Conservation (phyloP, 2,888 invertebrate species). For the Ophion obscuratus region DNA sequence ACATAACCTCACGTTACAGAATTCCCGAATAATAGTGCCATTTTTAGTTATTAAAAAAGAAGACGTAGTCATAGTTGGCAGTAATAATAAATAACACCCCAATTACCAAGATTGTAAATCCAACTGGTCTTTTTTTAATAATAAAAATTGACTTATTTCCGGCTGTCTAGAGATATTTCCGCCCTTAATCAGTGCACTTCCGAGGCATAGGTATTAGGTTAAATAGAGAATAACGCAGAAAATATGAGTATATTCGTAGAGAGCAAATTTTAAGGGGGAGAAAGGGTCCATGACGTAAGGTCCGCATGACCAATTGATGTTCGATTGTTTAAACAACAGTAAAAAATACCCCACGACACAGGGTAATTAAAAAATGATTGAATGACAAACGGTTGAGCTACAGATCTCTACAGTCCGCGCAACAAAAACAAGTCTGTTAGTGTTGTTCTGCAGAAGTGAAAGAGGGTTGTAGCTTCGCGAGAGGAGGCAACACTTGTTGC, state of each 20-base stretch:
- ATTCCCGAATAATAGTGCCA: too few species aligned
- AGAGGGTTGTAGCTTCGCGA: slow-evolving; percentile 63
- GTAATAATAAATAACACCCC: too few species aligned
- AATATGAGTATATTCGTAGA: background rate
- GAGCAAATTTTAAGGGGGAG: background rate
- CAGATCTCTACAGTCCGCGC: slow-evolving; percentile 51
- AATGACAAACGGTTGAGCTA: slow-evolving; percentile 72
- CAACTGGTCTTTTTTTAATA: too few species aligned
- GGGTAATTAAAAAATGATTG: slow-evolving; percentile 79
- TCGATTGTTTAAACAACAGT: slow-evolving; percentile 47
- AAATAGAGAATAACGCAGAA: background rate
- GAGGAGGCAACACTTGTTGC: slow-evolving; percentile 81
- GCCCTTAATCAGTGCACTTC: too few species aligned
- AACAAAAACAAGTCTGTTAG: slow-evolving; percentile 26
- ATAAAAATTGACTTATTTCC: too few species aligned
- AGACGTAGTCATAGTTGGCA: too few species aligned
- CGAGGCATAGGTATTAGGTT: too few species aligned
- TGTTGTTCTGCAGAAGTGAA: slow-evolving; percentile 55
- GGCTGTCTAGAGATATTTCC: too few species aligned
- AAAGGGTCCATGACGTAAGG: too few species aligned
- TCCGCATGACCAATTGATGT: background rate
- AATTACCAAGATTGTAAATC: too few species aligned
- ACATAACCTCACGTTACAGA: too few species aligned
- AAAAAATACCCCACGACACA: slow-evolving; percentile 10
- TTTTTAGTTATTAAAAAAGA: too few species aligned